Percentiles rank a stretch among this genome's conserved stretches.
phyloP scores from a whole-genome alignment of 2,113 vertebrate genomes.

The Haliaeetus leucogaster region DNA sequence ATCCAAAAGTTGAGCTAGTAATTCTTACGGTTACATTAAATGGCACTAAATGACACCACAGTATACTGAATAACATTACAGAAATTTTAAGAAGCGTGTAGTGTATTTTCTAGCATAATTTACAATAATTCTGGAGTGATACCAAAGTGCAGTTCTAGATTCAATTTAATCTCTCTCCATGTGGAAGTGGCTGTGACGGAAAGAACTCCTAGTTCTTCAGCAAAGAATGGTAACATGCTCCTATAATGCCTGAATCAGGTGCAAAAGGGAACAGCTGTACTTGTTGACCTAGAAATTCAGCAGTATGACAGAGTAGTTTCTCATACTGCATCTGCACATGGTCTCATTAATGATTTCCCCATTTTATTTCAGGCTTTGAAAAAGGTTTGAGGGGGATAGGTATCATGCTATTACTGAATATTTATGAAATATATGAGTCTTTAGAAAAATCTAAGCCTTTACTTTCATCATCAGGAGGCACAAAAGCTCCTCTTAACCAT shows the following conservation, averaged over 20 bases:
- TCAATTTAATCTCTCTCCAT: accelerated
- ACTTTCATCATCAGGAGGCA: background rate
- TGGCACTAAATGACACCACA: background rate
- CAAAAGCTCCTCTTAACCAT: background rate
- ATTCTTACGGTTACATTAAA: background rate
- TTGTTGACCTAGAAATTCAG: background rate
- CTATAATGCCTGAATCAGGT: background rate
- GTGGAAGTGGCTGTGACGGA: background rate
- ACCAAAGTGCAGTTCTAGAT: background rate
- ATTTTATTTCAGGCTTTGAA: background rate
- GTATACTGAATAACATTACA: background rate
- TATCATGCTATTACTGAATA: background rate
- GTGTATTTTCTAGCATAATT: background rate
- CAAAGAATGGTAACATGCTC: background rate
- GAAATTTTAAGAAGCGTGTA: background rate
- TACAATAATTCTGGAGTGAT: background rate
- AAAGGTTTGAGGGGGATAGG: background rate
- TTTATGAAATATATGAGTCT: background rate
- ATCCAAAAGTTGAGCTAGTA: background rate
- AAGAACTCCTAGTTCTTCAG: background rate
- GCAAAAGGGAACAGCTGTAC: background rate
- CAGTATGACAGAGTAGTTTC: background rate
- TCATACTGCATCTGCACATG: background rate
- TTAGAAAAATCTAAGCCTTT: background rate
- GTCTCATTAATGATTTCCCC: background rate